A percentile compares a stretch with the other conserved stretches of the same genome.
Evolutionary conservation across 1,140 invertebrate species (phyloP).

Genomic region (Lasioglossum baleicum): DNA sequence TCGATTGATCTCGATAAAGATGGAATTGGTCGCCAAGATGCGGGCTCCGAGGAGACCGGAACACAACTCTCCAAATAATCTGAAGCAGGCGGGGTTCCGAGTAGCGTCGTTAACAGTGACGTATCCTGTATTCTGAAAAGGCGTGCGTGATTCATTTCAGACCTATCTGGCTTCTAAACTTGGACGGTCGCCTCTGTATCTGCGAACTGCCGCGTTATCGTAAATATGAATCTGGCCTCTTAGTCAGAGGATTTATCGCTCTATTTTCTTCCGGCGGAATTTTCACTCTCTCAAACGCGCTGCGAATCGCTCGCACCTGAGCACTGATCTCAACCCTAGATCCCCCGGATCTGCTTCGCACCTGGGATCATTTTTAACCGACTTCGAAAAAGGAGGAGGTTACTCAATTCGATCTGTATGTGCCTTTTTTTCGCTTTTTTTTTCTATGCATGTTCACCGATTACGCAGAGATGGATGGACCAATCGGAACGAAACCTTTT

Average conservation of each 20-base stretch:
- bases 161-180: slow-evolving; percentile 30
- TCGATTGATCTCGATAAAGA: background rate
- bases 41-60: background rate
- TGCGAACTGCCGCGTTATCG: background rate
- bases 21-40: too few species aligned
- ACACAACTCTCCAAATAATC: background rate
- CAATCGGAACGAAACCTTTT: too few species aligned
- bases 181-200: slow-evolving; percentile 29
- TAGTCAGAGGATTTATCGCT: background rate
- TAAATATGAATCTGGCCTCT: background rate
- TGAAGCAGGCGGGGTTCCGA: slow-evolving; percentile 18
- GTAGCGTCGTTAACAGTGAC: slow-evolving; percentile 40
- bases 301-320: too few species aligned
- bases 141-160: slow-evolving; percentile 42
- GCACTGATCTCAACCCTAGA: too few species aligned
- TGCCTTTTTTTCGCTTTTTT: too few species aligned
- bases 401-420: too few species aligned
- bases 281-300: too few species aligned
- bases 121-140: slow-evolving; percentile 35
- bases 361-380: too few species aligned
- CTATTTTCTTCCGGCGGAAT: background rate
- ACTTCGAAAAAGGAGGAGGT: too few species aligned
- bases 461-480: too few species aligned
- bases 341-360: too few species aligned
- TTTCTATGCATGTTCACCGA: too few species aligned